Evolutionary conservation across 2,113 vertebrate genomes (phyloP).

Genomic region (Xyliphius kryptos): DNA sequence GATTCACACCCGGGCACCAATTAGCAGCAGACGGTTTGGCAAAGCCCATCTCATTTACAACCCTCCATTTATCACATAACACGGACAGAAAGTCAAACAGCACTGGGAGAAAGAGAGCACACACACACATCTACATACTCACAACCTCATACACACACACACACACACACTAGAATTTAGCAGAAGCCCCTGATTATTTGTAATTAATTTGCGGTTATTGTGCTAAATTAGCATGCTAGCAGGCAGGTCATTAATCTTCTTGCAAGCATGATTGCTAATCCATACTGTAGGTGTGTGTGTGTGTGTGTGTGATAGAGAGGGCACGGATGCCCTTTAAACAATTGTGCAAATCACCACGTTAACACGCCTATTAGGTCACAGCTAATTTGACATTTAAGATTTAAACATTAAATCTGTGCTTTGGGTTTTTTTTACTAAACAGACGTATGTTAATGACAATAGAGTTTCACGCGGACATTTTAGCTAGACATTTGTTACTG

Average conservation of each 20-base stretch:
- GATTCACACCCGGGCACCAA: slow-evolving; percentile 51
- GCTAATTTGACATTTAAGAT: slow-evolving; percentile 76
- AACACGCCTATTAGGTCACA: slow-evolving; percentile 69
- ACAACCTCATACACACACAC: slow-evolving; percentile 43
- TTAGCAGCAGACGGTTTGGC: slow-evolving; percentile 61
- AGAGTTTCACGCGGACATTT: too few species aligned
- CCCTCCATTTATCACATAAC: slow-evolving; percentile 64
- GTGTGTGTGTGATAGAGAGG: too few species aligned
- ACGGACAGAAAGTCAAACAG: slow-evolving; percentile 69
- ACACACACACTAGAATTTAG: slow-evolving; percentile 62
- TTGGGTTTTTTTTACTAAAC: slow-evolving; percentile 34
- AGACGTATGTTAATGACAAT: too few species aligned
- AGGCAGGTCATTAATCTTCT: slow-evolving; percentile 89
- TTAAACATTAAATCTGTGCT: slow-evolving; percentile 67
- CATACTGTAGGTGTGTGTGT: slow-evolving; percentile 67
- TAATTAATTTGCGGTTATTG: slow-evolving; percentile 97
- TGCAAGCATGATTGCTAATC: slow-evolving; percentile 88
- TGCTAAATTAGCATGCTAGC: slow-evolving; percentile 95
- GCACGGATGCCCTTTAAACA: slow-evolving; percentile 67
- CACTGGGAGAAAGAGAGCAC: slow-evolving; percentile 39
- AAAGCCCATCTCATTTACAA: slow-evolving; percentile 62
- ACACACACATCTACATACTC: slow-evolving; percentile 36
- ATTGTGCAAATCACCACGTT: slow-evolving; percentile 67
- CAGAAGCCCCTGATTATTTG: slow-evolving; percentile 81
- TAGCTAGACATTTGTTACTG: too few species aligned